Conservation (phyloP, 2,888 invertebrate species). For the Lepas anatifera region DNA sequence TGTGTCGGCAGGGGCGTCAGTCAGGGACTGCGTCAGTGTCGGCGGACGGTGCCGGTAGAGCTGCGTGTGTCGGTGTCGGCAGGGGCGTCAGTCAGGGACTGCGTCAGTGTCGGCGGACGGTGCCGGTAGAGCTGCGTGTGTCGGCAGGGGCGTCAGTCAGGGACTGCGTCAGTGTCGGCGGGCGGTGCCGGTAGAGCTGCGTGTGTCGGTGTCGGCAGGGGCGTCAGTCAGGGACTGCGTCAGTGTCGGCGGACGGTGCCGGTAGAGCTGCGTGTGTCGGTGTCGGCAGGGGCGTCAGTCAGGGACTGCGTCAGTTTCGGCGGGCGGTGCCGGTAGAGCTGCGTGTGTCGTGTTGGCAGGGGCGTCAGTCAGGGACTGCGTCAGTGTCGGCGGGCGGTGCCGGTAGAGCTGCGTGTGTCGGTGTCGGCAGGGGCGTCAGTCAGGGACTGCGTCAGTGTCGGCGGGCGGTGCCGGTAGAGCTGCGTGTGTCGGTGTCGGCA, state of each 20-base stretch:
- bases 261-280: slow-evolving; percentile 30
- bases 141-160: not conserved
- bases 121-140: slow-evolving; percentile 40
- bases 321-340: not conserved
- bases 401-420: too few relatives aligned
- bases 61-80: not conserved
- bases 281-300: not conserved
- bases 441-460: not conserved
- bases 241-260: slow-evolving; percentile 57
- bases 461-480: too few relatives aligned
- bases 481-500: not conserved
- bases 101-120: slow-evolving; percentile 51
- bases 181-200: not conserved
- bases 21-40: slow-evolving; percentile 30
- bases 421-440: slow-evolving; percentile 17
- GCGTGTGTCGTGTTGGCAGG: slow-evolving; percentile 2
- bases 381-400: too few relatives aligned
- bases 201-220: not conserved
- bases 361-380: slow-evolving; percentile 17
- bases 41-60: slow-evolving; percentile 58
- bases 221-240: not conserved
- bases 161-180: not conserved
- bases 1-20: not conserved
- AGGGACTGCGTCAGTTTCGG: not conserved
- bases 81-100: slow-evolving; percentile 1